Evolutionary conservation across 2,797 vertebrate genomes (phyloP).

Genomic region (Sebastes ruberrimus): DNA sequence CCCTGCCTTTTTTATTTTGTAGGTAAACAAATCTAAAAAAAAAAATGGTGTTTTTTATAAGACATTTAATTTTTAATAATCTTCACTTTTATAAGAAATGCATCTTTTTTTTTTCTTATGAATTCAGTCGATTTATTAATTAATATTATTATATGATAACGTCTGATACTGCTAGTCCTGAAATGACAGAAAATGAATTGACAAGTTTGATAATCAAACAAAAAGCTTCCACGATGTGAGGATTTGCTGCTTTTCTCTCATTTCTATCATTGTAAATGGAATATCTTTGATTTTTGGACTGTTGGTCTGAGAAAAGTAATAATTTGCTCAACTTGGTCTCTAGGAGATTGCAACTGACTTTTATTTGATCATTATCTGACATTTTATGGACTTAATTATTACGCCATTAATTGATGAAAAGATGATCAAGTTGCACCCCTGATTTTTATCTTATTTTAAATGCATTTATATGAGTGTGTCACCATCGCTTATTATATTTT

Average conservation of each 20-base stretch:
- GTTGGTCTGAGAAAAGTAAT: not conserved
- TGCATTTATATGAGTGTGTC: not conserved
- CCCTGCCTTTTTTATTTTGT: conserved; percentile 5
- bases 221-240: not conserved
- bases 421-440: not conserved
- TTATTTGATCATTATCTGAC: not conserved
- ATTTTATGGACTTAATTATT: not conserved
- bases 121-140: not conserved
- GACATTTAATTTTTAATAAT: not conserved
- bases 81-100: not conserved
- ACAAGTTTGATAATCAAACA: not conserved
- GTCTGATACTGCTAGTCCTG: too few relatives aligned
- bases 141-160: not conserved
- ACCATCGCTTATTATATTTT: too few relatives aligned
- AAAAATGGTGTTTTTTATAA: not conserved
- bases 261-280: not conserved
- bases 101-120: not conserved
- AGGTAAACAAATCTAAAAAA: not conserved
- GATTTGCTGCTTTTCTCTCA: not conserved
- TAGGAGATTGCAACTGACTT: not conserved
- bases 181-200: not conserved
- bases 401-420: not conserved
- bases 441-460: not conserved
- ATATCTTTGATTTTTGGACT: not conserved
- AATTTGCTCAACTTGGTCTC: not conserved